Base-by-base conservation (phyloP, 2,888 invertebrate genomes). In the Linnaemya tessellans region DNA sequence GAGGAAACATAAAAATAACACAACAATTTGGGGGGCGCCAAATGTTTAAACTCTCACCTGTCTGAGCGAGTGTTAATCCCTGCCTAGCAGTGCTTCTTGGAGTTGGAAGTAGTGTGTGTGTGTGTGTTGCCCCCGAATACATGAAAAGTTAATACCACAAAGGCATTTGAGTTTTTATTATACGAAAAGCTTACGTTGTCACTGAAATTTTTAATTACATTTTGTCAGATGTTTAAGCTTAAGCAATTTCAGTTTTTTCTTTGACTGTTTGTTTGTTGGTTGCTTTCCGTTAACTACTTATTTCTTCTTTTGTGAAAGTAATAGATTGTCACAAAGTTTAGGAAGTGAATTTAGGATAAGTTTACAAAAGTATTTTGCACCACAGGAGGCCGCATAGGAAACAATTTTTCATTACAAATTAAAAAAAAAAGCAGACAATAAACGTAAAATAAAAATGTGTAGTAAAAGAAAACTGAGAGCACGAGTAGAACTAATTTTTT, bases 71-170 rank as follows among this genome's bases (percentile, higher is more conserved):
- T 11, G 22, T 49, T 49, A 18, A 30, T 38, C 30, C 5, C 30
- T 30, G 30, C 30, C 2, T 30, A 30, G 5, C 30, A 3, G 2
- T 30, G 3, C 30, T 30, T 49, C 43, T 35, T 18, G 18, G 38
- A 22, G 41, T 41, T 22, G 51, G n/a, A 38, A n/a, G n/a, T n/a
- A n/a, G 41, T 11, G 41, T 41, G 10, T 9, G 51, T 9, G 18
- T 18, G 20, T 9, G 1, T 15, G 51, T 5, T 0, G 10, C 1
- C 20, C 8, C 13, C 13, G 38, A 71, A 60, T 35, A 68, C 78
- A 85, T 82, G 81, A 82, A 75, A 82, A 82, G 79, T 85, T 85
- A 85, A 82, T 79, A 35, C 70, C 79, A 82, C 81, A 78, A 70
- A 56, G 51, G 41, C 51, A 67, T 43, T 67, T 62, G 49, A 56